phyloP scores from a whole-genome alignment of 2,113 vertebrate species.

The Pseudopodoces humilis region DNA sequence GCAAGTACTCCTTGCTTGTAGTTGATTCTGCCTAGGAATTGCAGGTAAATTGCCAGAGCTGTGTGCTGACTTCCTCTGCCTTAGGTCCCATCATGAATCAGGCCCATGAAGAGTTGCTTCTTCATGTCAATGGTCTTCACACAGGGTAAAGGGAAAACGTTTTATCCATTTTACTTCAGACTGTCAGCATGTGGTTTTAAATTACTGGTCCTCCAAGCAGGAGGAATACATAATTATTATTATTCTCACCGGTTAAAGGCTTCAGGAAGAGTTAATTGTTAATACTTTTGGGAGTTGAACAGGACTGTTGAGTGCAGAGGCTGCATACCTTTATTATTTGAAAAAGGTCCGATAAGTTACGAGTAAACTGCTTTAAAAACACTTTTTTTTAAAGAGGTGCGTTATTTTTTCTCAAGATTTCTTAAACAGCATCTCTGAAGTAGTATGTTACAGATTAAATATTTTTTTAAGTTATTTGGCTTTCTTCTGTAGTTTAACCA shows the following conservation, averaged over 20 bases:
- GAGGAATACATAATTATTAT: not conserved
- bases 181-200: not conserved
- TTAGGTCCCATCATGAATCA: not conserved
- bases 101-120: not conserved
- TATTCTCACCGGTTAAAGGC: not conserved
- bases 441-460: not conserved
- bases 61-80: not conserved
- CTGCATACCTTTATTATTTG: slow-evolving; percentile 40
- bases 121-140: not conserved
- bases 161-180: not conserved
- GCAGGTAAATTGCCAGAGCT: not conserved
- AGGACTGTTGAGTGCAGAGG: not conserved
- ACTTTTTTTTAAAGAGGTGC: not conserved
- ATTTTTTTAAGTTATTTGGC: not conserved
- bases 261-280: slow-evolving; percentile 12
- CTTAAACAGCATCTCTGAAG: not conserved
- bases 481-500: not conserved
- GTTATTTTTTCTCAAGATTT: not conserved
- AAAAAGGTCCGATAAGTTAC: not conserved
- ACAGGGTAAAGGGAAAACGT: not conserved
- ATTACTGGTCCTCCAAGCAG: not conserved
- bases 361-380: slow-evolving; percentile 7
- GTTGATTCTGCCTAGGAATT: not conserved
- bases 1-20: not conserved
- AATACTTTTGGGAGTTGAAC: not conserved